phyloP scores from a whole-genome alignment of 2,888 invertebrate species.

The Melangyna quadrimaculata region DNA sequence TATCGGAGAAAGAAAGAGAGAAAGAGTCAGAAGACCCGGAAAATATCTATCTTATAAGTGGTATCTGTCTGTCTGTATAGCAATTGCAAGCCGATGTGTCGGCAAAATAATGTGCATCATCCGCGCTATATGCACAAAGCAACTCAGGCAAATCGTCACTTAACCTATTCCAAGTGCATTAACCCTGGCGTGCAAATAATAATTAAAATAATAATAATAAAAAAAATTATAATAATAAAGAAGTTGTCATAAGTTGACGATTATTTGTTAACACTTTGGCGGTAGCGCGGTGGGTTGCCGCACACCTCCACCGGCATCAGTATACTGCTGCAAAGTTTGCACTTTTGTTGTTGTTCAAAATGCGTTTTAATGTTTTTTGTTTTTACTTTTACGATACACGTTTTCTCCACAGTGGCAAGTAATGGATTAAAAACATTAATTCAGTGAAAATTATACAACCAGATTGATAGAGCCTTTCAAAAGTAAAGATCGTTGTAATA shows the following conservation, averaged over 20 bases:
- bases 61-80: constrained; percentile 13
- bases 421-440: background rate
- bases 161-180: constrained; percentile 66
- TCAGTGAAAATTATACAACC: background rate
- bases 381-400: background rate
- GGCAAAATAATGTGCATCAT: background rate
- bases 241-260: constrained; percentile 28
- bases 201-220: constrained; percentile 53
- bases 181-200: constrained; percentile 58
- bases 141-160: constrained; percentile 50
- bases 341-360: background rate
- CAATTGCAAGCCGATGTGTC: constrained; percentile 25
- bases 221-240: constrained; percentile 7
- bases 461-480: background rate
- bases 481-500: background rate
- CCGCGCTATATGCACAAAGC: constrained; percentile 28
- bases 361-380: background rate
- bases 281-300: background rate
- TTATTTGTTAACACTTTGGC: constrained; percentile 49
- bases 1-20: background rate
- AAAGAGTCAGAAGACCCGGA: constrained; percentile 19
- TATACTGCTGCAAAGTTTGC: background rate
- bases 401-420: background rate
- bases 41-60: constrained; percentile 20
- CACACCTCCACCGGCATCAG: background rate